Evolutionary conservation across 2,113 vertebrate species (phyloP).

Genomic region (Myotis davidii): DNA sequence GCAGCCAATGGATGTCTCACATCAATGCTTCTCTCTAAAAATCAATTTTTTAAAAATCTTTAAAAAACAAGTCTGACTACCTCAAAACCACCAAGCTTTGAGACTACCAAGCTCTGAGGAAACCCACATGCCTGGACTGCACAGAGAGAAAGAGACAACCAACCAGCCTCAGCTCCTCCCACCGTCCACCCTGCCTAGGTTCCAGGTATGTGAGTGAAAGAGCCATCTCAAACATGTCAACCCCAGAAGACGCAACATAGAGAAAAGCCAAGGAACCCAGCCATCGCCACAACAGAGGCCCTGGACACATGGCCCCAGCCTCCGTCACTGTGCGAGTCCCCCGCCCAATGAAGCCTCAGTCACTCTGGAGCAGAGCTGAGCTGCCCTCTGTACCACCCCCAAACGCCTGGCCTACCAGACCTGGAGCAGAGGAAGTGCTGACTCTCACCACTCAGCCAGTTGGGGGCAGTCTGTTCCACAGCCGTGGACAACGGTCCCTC

Average conservation of each 20-base stretch:
- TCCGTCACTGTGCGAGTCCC: too few relatives aligned
- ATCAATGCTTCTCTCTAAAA: not conserved
- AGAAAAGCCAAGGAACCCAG: not conserved
- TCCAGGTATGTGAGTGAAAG: not conserved
- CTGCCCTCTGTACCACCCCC: accelerated
- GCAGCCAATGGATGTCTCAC: not conserved
- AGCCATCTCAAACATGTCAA: not conserved
- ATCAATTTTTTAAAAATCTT: not conserved
- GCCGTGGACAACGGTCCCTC: accelerated
- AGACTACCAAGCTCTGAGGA: not conserved
- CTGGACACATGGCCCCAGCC: too few relatives aligned
- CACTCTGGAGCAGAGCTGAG: not conserved
- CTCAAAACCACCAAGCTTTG: not conserved
- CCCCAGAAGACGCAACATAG: accelerated
- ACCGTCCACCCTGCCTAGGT: not conserved
- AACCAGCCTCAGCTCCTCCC: too few relatives aligned
- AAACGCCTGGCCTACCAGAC: not conserved
- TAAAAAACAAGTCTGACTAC: not conserved
- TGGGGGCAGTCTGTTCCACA: not conserved
- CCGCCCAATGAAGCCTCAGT: not conserved
- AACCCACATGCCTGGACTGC: accelerated
- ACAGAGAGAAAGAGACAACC: not conserved
- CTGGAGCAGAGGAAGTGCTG: not conserved
- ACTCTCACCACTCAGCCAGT: too few relatives aligned
- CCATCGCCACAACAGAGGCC: accelerated